Evolutionary conservation across 1,140 invertebrate species (phyloP), one percentile per base, ranked within the genome.

Genomic region (Chrysopa pallens): DNA sequence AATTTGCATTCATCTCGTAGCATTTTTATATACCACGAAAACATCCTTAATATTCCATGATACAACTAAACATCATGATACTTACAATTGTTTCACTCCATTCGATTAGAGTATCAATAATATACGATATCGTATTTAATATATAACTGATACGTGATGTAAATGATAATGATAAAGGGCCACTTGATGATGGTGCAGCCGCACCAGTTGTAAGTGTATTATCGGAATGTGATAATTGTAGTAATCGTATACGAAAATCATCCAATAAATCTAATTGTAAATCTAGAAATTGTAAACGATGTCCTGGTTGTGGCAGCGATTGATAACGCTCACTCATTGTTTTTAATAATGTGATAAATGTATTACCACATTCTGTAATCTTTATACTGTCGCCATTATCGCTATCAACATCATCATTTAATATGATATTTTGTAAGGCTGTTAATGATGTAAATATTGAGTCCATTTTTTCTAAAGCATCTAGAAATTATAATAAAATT

Each of bases 271-370:
- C 86, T 13, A 90, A 58, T 59, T 94, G 88, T 6, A 95, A 59
- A 33, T 88, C 79, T 2, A 93, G 64, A 62, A 95, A 95, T 58
- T 88, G 81, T 46, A 93, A 77, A 72, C 84, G 76, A 54, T 90
- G 85, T 27, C 84, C 82, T 1, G 85, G 84, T 54, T 88, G 80
- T 23, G 85, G 84, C 41, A 93, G 58, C 35, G 72, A 64, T 49
- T 76, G 78, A 53, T 92, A 94, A 48, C 90, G 67, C 53, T 92
- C 86, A 44, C 85, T 87, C 17, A 94, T 88, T 2, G 86, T 88
- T 41, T 77, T 75, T 27, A 93, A 62, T 2, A 93, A 62, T 0
- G 79, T 76, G 15, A 91, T 65, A 55, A 87, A 84, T 51, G 76
- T 76, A 56, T 90, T 78, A 29, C 79, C 77, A 57, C 82, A 78